Conservation (phyloP, 1,140 invertebrate genomes). For the Drosophila rhopaloa region DNA sequence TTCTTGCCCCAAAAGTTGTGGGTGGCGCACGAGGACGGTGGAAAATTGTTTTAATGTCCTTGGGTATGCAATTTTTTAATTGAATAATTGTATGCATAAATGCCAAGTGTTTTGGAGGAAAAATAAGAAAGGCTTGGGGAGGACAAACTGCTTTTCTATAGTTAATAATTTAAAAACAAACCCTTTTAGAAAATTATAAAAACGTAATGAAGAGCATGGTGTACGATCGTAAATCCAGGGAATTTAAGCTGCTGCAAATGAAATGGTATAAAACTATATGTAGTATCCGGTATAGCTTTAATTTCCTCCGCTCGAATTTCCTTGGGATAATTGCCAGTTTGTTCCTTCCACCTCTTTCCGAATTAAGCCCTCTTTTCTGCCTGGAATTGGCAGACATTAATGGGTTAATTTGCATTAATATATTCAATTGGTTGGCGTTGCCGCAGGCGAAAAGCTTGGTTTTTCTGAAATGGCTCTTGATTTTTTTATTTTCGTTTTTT, state of each 20-base stretch:
- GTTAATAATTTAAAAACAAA: neutral
- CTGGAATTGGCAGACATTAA: slow-evolving; percentile 53
- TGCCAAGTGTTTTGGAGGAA: slow-evolving; percentile 2
- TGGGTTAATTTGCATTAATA: slow-evolving; percentile 67
- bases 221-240: neutral
- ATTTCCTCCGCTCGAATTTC: slow-evolving; percentile 1
- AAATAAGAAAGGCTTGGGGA: too few species aligned
- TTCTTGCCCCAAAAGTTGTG: slow-evolving; percentile 28
- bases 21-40: slow-evolving; percentile 4
- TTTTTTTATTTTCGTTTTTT: slow-evolving; percentile 1
- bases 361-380: neutral
- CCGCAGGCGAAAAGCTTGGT: neutral
- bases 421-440: slow-evolving; percentile 54
- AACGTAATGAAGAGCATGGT: neutral
- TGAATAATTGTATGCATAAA: slow-evolving; percentile 43
- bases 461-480: slow-evolving; percentile 9
- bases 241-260: neutral
- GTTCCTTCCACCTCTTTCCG: neutral
- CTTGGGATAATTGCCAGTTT: slow-evolving; percentile 9
- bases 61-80: slow-evolving; percentile 38
- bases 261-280: neutral
- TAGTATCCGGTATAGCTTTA: neutral
- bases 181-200: neutral
- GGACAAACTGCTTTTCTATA: neutral
- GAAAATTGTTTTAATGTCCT: slow-evolving; percentile 66